phyloP scores from a whole-genome alignment of 2,113 vertebrate genomes.

The Chaetops frenatus region DNA sequence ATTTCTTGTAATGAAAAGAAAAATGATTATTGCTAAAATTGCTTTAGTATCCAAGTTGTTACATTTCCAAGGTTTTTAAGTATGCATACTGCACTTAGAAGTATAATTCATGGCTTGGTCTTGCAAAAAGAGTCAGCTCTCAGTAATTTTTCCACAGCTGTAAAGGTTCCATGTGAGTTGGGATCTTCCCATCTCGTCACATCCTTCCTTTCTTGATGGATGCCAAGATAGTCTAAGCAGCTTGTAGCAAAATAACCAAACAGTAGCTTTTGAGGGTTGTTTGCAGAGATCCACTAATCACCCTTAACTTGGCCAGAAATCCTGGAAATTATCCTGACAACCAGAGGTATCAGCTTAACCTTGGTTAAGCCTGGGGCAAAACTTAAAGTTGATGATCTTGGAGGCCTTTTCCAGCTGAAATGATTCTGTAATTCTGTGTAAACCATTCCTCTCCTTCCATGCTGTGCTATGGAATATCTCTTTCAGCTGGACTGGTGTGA shows the following conservation, averaged over 20 bases:
- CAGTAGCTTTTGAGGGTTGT: background rate
- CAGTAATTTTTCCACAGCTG: background rate
- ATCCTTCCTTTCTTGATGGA: background rate
- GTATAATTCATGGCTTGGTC: background rate
- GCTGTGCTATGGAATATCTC: background rate
- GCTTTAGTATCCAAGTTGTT: background rate
- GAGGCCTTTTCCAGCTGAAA: background rate
- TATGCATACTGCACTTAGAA: background rate
- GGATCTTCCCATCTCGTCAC: background rate
- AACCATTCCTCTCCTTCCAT: background rate
- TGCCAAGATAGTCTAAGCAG: background rate
- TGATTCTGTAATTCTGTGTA: background rate
- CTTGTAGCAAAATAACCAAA: background rate
- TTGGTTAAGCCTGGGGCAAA: background rate
- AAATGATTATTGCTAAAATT: background rate
- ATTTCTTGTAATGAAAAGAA: background rate
- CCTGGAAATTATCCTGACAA: rapidly evolving
- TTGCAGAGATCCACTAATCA: background rate
- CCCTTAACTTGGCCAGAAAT: background rate
- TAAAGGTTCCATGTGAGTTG: background rate
- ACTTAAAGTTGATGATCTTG: background rate
- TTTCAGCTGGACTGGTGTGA: background rate
- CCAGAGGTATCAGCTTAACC: background rate
- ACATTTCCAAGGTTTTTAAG: background rate
- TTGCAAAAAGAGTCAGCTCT: background rate